Evolutionary conservation across 2,888 invertebrate species (phyloP), one percentile per base, ranked within the genome.

Genomic region (Colletes collaris): DNA sequence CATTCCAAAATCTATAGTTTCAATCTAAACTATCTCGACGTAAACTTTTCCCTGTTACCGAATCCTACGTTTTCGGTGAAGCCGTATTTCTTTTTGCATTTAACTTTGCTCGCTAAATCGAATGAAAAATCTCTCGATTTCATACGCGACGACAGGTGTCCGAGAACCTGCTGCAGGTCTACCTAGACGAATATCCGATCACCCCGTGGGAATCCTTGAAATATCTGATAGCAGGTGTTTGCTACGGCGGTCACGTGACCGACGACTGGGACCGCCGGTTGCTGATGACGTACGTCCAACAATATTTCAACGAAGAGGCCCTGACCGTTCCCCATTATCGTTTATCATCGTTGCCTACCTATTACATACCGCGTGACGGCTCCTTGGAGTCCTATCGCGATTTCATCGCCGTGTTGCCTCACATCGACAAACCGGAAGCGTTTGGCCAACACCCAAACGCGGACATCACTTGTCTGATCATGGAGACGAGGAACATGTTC

Each of bases 401-500:
- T 92, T 97, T 96, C 92, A 95, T 98, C 83, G 95, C 95, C 84
- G 94, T 97, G 90, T 93, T 97, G 87, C 98, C 98, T 3, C 95
- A 93, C 64, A 93, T 95, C 70, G 98, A 98, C 92, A 95, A 96
- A 84, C 97, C 98, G 0, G 97, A 98, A 94, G 97, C 96, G 0
- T 97, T 98, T 88, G 98, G 98, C 0, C 98, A 98, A 90, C 98
- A 98, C 93, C 95, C 97, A 2, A 98, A 98, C 87, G 98, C 98
- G 0, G 98, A 98, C 91, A 97, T 98, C 82, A 96, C 97, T 4
- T 97, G 97, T 0, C 95, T 97, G 59, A 97, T 98, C 56, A 96
- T 96, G 90, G 97, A 98, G 90, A 96, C 97, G 0, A 93, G 96
- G 79, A 94, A 95, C 73, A 94, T 98, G 92, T 97, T 97, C 89